phyloP scores from a whole-genome alignment of 2,888 invertebrate genomes.

The Lasioglossum oenotherae region DNA sequence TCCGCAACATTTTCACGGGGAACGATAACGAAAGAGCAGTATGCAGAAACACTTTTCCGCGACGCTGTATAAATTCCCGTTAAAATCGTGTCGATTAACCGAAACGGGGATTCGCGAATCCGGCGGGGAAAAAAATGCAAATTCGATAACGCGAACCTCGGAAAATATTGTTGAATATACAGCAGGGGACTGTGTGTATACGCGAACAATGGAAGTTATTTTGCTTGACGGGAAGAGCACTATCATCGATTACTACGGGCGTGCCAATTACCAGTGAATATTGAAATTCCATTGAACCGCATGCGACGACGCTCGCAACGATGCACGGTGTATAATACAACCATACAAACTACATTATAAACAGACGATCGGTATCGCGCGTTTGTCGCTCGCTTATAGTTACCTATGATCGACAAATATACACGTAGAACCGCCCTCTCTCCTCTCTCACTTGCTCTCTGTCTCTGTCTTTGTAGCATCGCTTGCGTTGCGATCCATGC shows the following conservation, averaged over 20 bases:
- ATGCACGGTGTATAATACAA: constrained; percentile 30
- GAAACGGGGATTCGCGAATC: not conserved
- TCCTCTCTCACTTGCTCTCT: not conserved
- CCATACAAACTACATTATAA: constrained; percentile 68
- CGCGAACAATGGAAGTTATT: not conserved
- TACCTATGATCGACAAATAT: constrained; percentile 73
- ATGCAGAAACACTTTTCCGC: not conserved
- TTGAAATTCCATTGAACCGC: constrained; percentile 12
- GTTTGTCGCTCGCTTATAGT: constrained; percentile 55
- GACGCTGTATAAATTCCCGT: not conserved
- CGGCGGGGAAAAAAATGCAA: not conserved
- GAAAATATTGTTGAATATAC: not conserved
- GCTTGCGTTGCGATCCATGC: constrained; percentile 61
- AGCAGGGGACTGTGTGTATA: not conserved
- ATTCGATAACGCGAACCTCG: not conserved
- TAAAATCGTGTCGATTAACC: not conserved
- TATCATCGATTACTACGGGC: not conserved
- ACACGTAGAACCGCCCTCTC: constrained; percentile 52
- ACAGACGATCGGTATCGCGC: constrained; percentile 70
- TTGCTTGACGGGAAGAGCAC: not conserved
- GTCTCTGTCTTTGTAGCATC: not conserved
- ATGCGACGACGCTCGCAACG: constrained; percentile 22
- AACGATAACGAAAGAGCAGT: not conserved
- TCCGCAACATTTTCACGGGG: not conserved
- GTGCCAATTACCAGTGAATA: constrained; percentile 4